Evolutionary conservation across 2,888 invertebrate genomes (phyloP), one percentile per base, ranked within the genome.

Genomic region (Smittia sp.): DNA sequence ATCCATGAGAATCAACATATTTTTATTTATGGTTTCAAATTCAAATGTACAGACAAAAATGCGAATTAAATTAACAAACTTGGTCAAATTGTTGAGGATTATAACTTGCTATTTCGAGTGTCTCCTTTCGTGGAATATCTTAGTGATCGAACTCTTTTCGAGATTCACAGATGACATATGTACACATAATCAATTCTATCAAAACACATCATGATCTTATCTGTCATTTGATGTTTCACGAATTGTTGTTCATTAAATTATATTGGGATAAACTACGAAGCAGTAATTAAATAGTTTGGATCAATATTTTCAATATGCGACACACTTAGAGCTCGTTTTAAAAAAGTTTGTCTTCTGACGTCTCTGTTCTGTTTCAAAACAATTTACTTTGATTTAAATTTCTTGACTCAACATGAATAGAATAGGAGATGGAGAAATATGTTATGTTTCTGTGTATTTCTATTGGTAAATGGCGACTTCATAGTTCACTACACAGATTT

Each of bases 201-300:
- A 38, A 38, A 38, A 38, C 38, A 38, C 38, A 38, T 38, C 38
- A 38, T 38, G 11, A 38, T 38, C 38, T 38, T 11, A 38, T 38
- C 38, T 38, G 38, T 38, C 38, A 38, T 11, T 9, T 9, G 11
- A 38, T 11, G 38, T 9, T 38, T 9, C 6, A 38, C 11, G 38
- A 38, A 9, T 6, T 38, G 6, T 38, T 11, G 38, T 38, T 38
- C 38, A 38, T 38, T 38, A 38, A 38, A 6, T 9, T 38, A 9
- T 38, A 9, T 38, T 38, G 38, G 38, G 11, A 38, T 9, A 9
- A 38, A 38, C 38, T 6, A 38, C 38, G 11, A 6, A 38, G 38
- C 7, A 38, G 38, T 9, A 38, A 68, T 68, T 68, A 68, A 68
- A 68, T 68, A 46, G 68, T 68, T 68, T 22, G 68, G 68, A 68